phyloP scores from a whole-genome alignment of 2,113 vertebrate species.

The Trematocara stigmaticum region DNA sequence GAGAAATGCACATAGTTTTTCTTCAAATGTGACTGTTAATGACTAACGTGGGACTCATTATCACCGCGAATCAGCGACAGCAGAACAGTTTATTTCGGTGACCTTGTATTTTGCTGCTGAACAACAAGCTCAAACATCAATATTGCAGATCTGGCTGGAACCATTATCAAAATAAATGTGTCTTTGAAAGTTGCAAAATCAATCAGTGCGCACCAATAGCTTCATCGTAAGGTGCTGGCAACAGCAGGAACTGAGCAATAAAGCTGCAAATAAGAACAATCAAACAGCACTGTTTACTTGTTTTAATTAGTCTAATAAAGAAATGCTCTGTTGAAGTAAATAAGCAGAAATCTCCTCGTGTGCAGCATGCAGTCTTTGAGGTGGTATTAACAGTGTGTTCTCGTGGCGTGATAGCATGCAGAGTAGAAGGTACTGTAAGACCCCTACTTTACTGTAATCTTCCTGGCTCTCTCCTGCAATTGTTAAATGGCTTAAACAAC shows the following conservation, averaged over 20 bases:
- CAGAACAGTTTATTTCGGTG: not conserved
- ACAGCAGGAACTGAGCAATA: constrained; percentile 5
- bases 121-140: not conserved
- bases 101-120: not conserved
- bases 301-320: constrained; percentile 8
- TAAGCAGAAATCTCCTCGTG: not conserved
- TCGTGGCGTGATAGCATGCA: not conserved
- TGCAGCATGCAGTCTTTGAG: not conserved
- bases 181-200: not conserved
- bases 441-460: not conserved
- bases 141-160: not conserved
- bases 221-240: not conserved
- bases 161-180: constrained; percentile 23
- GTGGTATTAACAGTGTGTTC: not conserved
- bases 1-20: not conserved
- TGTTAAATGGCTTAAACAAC: not conserved
- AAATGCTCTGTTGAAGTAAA: constrained; percentile 5
- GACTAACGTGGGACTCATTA: constrained; percentile 5
- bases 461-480: not conserved
- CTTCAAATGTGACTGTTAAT: constrained; percentile 7
- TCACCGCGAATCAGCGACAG: not conserved
- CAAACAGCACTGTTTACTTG: not conserved
- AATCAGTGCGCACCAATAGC: not conserved
- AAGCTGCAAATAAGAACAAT: constrained; percentile 10
- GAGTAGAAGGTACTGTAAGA: not conserved